These are phyloP conservation scores for Australoheros facetus DNA, from an alignment of 2,797 vertebrate species.

Conservation along the genomic window DNA sequence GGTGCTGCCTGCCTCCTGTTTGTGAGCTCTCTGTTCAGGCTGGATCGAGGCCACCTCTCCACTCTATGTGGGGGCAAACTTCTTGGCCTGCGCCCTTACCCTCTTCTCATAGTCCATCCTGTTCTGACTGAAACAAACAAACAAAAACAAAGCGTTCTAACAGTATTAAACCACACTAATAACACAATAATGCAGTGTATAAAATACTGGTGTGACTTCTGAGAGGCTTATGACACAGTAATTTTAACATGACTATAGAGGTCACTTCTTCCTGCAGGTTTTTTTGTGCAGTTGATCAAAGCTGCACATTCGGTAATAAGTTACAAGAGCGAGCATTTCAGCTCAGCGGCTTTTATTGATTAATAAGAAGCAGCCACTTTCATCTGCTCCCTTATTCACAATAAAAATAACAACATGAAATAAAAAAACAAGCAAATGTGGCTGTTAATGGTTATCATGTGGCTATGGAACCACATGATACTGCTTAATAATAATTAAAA, in stretches of 20 bases:
- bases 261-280: background rate
- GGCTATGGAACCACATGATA: background rate
- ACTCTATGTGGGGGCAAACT: constrained; percentile 83
- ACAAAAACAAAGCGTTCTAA: background rate
- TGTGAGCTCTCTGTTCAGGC: constrained; percentile 41
- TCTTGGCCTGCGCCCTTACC: constrained; percentile 84
- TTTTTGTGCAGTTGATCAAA: background rate
- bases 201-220: background rate
- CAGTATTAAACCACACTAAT: background rate
- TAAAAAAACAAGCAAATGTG: background rate
- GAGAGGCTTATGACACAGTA: background rate
- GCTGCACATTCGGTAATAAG: background rate
- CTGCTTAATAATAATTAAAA: background rate
- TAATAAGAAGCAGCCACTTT: background rate
- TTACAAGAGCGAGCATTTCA: background rate
- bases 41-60: constrained; percentile 19
- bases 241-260: background rate
- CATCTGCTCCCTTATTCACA: background rate
- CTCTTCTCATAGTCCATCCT: constrained; percentile 86
- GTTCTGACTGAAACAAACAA: constrained; percentile 79
- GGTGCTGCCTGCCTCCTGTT: constrained; percentile 55
- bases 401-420: no score
- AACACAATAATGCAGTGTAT: background rate
- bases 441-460: background rate
- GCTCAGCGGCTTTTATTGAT: background rate